Base-by-base conservation (phyloP, 2,113 vertebrate species). In the Donacobius atricapilla region DNA sequence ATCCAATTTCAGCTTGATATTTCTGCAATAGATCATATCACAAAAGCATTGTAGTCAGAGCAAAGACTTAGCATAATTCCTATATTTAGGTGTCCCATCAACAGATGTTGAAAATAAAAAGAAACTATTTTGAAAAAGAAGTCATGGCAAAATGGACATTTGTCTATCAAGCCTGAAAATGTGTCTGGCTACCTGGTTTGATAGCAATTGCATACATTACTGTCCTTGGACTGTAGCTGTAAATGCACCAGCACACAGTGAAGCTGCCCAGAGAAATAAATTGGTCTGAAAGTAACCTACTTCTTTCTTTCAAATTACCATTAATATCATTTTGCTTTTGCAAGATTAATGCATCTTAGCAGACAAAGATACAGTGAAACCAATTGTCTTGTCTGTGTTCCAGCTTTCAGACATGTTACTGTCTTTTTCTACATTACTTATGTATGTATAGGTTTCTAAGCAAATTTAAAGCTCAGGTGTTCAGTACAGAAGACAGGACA, bases 1-100 rank as follows among this genome's bases (percentile, higher is more conserved):
- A 96, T 96, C 93, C 92, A 97, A 97, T 97, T 97, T 97, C 96
- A 95, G 61, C 61, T 83, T 83, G 88, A 83, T 96, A 96, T 89
- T 97, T 93, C 92, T 91, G 88, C 93, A 95, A 89, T 88, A 95
- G 88, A 96, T 96, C 91, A 94, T 96, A 92, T 87, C 91, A 95
- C 78, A 93, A 94, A 94, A 96, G 77, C 11, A 1, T 61, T 89
- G 64, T 83, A 96, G 93, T 92, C 92, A 92, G 86, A 94, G 73
- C 7, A 73, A 91, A 96, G 58, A 95, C 88, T 97, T 97, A 92
- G 93, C 90, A 96, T 97, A 96, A 97, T 96, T 94, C 95, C 84
- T 81, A 47, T 96, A 92, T 88, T 95, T 95, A 94, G 60, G 44
- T n/a, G 66, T 66, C 89, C 86, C 81, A 69, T 77, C 94, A 92